Percentiles rank a stretch among this genome's conserved stretches.
Conservation (phyloP, 1,140 invertebrate species). For the Adoxophyes honmai region DNA sequence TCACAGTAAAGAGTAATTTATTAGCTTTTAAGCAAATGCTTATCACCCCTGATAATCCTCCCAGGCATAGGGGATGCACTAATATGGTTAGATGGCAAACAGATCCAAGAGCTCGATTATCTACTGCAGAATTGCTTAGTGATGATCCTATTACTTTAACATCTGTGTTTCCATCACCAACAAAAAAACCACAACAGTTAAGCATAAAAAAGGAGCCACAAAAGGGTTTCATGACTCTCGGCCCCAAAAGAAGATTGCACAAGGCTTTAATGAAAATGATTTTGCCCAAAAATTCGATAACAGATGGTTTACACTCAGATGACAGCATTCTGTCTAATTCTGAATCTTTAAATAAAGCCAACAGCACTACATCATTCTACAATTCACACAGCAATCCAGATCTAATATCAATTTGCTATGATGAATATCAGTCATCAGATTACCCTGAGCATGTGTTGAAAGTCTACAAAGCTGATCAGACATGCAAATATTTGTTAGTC, state of each 20-base stretch:
- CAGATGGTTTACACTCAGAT: slow-evolving; percentile 80
- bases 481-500: slow-evolving; percentile 97
- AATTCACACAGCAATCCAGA: slow-evolving; percentile 96
- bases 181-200: slow-evolving; percentile 86
- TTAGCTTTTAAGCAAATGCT: slow-evolving; percentile 91
- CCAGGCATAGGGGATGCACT: slow-evolving; percentile 81
- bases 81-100: slow-evolving; percentile 78
- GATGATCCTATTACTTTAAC: slow-evolving; percentile 88
- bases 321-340: slow-evolving; percentile 75
- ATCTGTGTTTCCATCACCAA: slow-evolving; percentile 91
- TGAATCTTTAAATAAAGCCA: slow-evolving; percentile 70
- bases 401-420: slow-evolving; percentile 88
- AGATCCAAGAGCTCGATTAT: slow-evolving; percentile 82
- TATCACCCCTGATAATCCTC: slow-evolving; percentile 89
- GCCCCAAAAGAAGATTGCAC: slow-evolving; percentile 89
- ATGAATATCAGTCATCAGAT: slow-evolving; percentile 86
- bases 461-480: slow-evolving; percentile 97
- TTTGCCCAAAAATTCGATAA: slow-evolving; percentile 90
- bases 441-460: slow-evolving; percentile 98
- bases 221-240: slow-evolving; percentile 92
- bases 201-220: slow-evolving; percentile 83
- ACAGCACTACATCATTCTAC: slow-evolving; percentile 78
- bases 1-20: slow-evolving; percentile 98
- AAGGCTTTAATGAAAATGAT: slow-evolving; percentile 95
- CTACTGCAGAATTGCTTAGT: slow-evolving; percentile 78